These are phyloP conservation scores for Anhinga anhinga DNA, from an alignment of 2,113 vertebrate genomes.

Conservation along the genomic window DNA sequence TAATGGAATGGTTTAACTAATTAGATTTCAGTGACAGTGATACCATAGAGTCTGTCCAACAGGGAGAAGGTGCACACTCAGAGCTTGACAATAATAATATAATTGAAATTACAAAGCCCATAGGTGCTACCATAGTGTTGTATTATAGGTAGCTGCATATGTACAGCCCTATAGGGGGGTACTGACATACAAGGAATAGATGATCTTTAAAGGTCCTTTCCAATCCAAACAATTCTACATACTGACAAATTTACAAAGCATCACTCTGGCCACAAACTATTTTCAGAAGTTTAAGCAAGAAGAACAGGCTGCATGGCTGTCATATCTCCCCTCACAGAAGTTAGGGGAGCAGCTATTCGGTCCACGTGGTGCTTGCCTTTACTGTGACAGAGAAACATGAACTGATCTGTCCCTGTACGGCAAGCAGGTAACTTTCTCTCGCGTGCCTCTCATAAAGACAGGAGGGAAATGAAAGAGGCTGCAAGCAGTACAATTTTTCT, in stretches of 20 bases:
- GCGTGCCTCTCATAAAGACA: not conserved
- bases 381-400: not conserved
- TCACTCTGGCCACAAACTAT: not conserved
- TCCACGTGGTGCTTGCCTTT: not conserved
- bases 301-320: not conserved
- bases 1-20: not conserved
- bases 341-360: not conserved
- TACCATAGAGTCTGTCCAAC: not conserved
- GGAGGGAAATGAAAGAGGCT: not conserved
- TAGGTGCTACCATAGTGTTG: not conserved
- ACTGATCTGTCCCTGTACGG: not conserved
- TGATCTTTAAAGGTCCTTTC: not conserved
- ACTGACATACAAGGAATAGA: not conserved
- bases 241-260: not conserved
- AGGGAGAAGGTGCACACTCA: not conserved
- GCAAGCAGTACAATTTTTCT: constrained; percentile 2
- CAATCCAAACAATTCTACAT: not conserved
- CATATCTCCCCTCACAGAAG: not conserved
- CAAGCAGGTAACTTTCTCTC: not conserved
- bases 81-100: not conserved
- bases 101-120: not conserved
- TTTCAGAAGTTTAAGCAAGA: not conserved
- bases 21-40: not conserved
- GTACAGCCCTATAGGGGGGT: not conserved
- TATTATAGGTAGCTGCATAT: not conserved